Evolutionary conservation across 2,797 vertebrate species (phyloP).

Genomic region (Lagodon rhomboides): DNA sequence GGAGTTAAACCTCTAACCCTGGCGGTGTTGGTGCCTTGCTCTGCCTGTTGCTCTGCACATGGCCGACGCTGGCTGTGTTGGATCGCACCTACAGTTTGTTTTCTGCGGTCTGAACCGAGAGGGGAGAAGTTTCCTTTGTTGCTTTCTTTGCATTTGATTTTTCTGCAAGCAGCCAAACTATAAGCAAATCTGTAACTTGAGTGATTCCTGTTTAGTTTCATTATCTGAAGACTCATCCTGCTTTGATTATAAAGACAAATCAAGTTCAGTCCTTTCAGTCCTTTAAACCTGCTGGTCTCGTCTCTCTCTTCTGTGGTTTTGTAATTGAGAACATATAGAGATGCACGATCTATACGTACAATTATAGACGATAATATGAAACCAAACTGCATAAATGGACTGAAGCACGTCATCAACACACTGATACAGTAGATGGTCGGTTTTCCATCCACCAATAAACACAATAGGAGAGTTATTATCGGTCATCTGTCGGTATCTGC

Average conservation of each 20-base stretch:
- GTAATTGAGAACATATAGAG: not conserved
- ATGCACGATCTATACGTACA: too few species aligned
- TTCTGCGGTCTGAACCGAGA: not conserved
- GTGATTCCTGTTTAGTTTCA: not conserved
- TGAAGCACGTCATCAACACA: too few species aligned
- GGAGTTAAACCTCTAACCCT: slow-evolving; percentile 51
- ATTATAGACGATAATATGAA: too few species aligned
- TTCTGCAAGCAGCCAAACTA: not conserved
- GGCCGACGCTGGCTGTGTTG: not conserved
- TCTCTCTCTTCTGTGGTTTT: not conserved
- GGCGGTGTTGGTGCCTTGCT: slow-evolving; percentile 28
- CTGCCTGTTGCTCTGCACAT: slow-evolving; percentile 2
- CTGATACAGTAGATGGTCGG: too few species aligned
- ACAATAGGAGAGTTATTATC: too few species aligned
- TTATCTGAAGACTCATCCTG: not conserved
- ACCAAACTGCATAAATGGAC: too few species aligned
- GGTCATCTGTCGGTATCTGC: too few species aligned
- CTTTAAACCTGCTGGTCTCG: not conserved
- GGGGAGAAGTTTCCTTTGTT: slow-evolving; percentile 8
- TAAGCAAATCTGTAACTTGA: not conserved
- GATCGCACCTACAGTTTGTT: slow-evolving; percentile 23
- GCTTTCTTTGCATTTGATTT: slow-evolving; percentile 2
- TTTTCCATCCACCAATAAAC: too few species aligned
- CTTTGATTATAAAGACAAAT: not conserved
- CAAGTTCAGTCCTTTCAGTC: not conserved